These are phyloP conservation scores for Spinus pinus DNA, from an alignment of 2,797 vertebrate species.

Conservation along the genomic window DNA sequence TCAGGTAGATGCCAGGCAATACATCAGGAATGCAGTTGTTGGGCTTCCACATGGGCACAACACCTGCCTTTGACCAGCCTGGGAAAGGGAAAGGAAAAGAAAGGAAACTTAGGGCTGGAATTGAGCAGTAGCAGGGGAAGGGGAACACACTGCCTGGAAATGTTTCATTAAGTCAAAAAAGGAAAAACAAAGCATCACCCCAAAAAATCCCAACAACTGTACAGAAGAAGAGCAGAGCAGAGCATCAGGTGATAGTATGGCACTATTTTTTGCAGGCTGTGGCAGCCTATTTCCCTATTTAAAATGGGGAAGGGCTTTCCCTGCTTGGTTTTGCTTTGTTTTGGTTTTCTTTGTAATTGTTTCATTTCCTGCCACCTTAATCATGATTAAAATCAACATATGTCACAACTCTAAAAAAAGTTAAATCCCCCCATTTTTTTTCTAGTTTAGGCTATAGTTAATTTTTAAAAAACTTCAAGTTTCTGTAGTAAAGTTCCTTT, in stretches of 20 bases:
- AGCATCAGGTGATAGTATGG: not conserved
- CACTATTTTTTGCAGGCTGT: not conserved
- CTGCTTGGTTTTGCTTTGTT: not conserved
- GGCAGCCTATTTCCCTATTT: not conserved
- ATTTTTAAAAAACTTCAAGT: not conserved
- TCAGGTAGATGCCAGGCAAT: not conserved
- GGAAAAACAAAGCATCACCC: not conserved
- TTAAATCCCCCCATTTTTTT: rapidly evolving
- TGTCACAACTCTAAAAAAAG: not conserved
- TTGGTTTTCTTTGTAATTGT: not conserved
- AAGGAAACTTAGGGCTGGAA: not conserved
- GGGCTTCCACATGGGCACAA: not conserved
- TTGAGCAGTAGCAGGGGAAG: not conserved
- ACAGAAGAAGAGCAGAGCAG: not conserved
- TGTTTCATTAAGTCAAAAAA: not conserved
- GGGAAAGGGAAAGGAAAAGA: rapidly evolving
- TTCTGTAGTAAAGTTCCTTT: not conserved
- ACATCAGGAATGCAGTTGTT: not conserved
- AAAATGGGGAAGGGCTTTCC: not conserved
- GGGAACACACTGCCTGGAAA: not conserved
- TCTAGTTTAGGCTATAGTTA: not conserved
- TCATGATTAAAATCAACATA: not conserved
- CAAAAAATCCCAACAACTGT: not conserved
- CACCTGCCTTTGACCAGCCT: not conserved
- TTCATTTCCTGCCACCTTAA: not conserved